Evolutionary conservation across 2,113 vertebrate genomes (phyloP).

Genomic region (Montifringilla adamsi): DNA sequence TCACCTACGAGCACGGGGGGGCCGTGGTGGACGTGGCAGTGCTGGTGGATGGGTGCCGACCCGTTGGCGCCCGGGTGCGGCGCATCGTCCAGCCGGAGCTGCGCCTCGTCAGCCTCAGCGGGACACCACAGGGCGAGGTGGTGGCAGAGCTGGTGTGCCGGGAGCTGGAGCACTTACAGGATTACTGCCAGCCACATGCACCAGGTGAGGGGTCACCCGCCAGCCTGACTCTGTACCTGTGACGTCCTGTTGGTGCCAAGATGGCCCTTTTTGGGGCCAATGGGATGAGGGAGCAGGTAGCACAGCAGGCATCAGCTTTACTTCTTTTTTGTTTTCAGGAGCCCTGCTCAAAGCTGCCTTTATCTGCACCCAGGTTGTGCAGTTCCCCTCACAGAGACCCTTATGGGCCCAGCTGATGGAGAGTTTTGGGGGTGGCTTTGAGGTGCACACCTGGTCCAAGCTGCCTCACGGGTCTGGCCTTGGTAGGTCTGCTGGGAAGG

Average conservation of each 20-base stretch:
- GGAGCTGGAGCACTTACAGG: slow-evolving; percentile 80
- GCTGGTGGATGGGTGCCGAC: slow-evolving; percentile 82
- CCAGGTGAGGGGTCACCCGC: slow-evolving; percentile 73
- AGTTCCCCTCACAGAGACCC: slow-evolving; percentile 70
- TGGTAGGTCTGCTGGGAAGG: slow-evolving; percentile 69
- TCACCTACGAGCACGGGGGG: slow-evolving; percentile 91
- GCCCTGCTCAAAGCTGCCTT: slow-evolving; percentile 92
- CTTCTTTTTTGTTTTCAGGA: slow-evolving; percentile 67
- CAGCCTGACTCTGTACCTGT: background rate
- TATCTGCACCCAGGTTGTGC: slow-evolving; percentile 83
- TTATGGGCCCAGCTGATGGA: slow-evolving; percentile 81
- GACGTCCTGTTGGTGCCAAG: accelerated
- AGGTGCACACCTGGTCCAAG: slow-evolving; percentile 90
- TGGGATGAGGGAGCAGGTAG: background rate
- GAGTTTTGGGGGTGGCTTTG: slow-evolving; percentile 84
- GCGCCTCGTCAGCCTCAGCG: slow-evolving; percentile 70
- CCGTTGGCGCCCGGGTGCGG: slow-evolving; percentile 83
- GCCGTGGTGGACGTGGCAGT: slow-evolving; percentile 86
- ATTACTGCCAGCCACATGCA: slow-evolving; percentile 90
- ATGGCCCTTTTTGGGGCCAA: accelerated
- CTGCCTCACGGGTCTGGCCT: slow-evolving; percentile 93
- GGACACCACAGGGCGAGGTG: slow-evolving; percentile 47
- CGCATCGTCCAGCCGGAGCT: slow-evolving; percentile 78
- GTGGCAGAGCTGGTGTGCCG: slow-evolving; percentile 73
- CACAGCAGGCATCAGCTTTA: background rate